These are phyloP conservation scores for Ridgeia piscesae DNA, from an alignment of 1,140 invertebrate species.

Conservation along the genomic window DNA sequence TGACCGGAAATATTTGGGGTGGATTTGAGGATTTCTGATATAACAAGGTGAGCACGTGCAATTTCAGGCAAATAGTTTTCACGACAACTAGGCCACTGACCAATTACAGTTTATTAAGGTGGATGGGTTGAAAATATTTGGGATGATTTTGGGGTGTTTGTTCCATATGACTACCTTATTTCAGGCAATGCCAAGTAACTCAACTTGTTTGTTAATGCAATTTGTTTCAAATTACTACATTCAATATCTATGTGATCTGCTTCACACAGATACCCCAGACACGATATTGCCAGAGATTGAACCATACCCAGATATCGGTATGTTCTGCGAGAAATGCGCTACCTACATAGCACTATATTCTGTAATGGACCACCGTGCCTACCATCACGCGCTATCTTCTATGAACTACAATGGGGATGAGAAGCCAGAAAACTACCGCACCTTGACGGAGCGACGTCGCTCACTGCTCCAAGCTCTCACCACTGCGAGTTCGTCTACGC, in stretches of 20 bases:
- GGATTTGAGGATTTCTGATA: too few species aligned
- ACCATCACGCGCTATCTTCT: conserved; percentile 41
- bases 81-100: too few species aligned
- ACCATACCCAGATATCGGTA: conserved; percentile 43
- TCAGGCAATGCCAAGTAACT: too few species aligned
- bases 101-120: too few species aligned
- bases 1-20: too few species aligned
- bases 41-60: too few species aligned
- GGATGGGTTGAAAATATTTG: too few species aligned
- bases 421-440: conserved; percentile 33
- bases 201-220: background rate
- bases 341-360: conserved; percentile 38
- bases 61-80: too few species aligned
- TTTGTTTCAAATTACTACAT: background rate
- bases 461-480: conserved; percentile 40
- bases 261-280: background rate
- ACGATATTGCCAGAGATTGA: background rate
- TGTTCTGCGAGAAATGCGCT: conserved; percentile 47
- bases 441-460: conserved; percentile 41
- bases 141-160: too few species aligned
- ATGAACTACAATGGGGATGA: conserved; percentile 37
- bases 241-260: background rate
- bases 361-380: conserved; percentile 43
- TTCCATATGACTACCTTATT: too few species aligned
- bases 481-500: conserved; percentile 18